Evolutionary conservation across 2,113 vertebrate species (phyloP).

Genomic region (Syngnathus typhle): DNA sequence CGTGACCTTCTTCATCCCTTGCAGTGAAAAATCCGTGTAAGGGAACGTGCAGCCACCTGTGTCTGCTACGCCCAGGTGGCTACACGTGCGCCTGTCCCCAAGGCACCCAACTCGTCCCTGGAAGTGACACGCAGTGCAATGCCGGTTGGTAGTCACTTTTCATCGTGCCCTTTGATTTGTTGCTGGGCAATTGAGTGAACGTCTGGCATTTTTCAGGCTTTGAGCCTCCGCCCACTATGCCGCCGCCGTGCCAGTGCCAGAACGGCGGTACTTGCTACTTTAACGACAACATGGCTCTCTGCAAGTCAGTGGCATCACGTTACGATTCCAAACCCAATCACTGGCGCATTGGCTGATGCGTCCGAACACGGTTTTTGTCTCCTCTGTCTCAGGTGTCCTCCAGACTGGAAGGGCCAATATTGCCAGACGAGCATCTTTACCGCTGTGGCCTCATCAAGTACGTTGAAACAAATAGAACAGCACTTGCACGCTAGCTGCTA

Average conservation of each 20-base stretch:
- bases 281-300: constrained; percentile 60
- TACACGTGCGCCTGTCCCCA: constrained; percentile 70
- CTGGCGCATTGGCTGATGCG: neutral
- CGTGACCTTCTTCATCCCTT: neutral
- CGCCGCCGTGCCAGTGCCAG: constrained; percentile 62
- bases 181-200: neutral
- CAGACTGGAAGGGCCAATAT: constrained; percentile 54
- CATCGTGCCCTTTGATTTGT: neutral
- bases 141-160: constrained; percentile 38
- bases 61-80: constrained; percentile 59
- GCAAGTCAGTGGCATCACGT: constrained; percentile 51
- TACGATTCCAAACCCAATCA: neutral
- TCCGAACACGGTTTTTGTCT: constrained; percentile 1
- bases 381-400: constrained; percentile 52
- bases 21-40: constrained; percentile 67
- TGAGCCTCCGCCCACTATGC: constrained; percentile 61
- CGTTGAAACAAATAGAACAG: neutral
- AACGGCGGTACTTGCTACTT: constrained; percentile 69
- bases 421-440: constrained; percentile 46
- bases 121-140: constrained; percentile 63
- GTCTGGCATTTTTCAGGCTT: constrained; percentile 32
- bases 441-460: constrained; percentile 52
- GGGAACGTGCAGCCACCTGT: constrained; percentile 67
- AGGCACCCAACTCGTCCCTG: constrained; percentile 50
- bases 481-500: neutral